phyloP scores from a whole-genome alignment of 2,113 vertebrate species.

The Ifrita kowaldi region DNA sequence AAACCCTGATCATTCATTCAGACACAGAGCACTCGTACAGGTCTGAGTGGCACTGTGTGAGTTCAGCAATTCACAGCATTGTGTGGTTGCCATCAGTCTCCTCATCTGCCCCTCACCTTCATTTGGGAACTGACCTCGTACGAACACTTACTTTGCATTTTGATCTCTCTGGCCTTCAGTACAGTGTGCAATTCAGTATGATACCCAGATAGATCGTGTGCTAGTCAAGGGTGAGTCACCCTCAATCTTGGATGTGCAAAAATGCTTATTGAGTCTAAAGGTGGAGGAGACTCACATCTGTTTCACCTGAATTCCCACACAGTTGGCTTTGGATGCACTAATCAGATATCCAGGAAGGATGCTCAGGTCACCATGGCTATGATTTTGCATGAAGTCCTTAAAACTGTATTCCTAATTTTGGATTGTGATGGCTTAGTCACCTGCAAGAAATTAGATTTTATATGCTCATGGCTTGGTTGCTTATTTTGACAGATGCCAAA shows the following conservation, averaged over 20 bases:
- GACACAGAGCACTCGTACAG: fast-evolving
- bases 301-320: neutral
- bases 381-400: neutral
- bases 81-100: neutral
- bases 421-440: neutral
- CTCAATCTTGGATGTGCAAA: neutral
- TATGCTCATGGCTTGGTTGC: neutral
- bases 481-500: neutral
- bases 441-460: neutral
- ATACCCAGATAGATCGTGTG: neutral
- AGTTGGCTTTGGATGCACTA: neutral
- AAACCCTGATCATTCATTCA: neutral
- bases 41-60: neutral
- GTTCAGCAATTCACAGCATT: neutral
- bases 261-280: neutral
- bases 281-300: neutral
- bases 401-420: neutral
- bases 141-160: neutral
- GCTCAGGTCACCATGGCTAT: neutral
- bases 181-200: neutral
- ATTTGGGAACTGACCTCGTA: neutral
- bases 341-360: neutral
- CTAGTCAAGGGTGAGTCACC: neutral
- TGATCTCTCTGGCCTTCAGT: neutral
- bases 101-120: neutral